Evolutionary conservation across 64 coral and sea anemone genomes (phyloP).

Genomic region (Stylophora pistillata): DNA sequence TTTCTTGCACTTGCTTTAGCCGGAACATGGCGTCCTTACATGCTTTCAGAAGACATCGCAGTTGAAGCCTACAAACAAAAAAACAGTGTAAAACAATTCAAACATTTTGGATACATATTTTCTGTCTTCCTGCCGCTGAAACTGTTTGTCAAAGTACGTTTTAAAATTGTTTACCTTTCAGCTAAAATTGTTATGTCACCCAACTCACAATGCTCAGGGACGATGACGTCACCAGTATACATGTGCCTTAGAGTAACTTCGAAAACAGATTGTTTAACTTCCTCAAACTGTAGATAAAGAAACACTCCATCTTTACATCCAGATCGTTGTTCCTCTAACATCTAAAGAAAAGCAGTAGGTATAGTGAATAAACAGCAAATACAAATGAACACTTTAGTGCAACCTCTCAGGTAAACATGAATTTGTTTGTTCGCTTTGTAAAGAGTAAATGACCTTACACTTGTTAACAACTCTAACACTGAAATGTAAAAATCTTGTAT

Average conservation of each 20-base stretch:
- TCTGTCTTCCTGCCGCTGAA: no score
- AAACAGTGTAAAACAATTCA: neutral
- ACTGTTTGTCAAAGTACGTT: neutral
- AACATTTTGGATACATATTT: no score
- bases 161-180: conserved; percentile 53
- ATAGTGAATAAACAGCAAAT: no score
- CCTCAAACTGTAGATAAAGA: conserved; percentile 42
- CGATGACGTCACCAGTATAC: conserved; percentile 59
- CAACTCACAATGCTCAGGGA: conserved; percentile 7
- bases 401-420: no score
- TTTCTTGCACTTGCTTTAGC: neutral
- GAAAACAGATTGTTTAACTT: conserved; percentile 27
- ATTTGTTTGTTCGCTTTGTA: no score
- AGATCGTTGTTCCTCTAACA: conserved; percentile 10
- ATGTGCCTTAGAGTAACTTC: conserved; percentile 57
- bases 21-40: neutral
- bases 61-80: conserved; percentile 11
- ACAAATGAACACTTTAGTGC: no score
- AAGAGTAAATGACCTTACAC: no score
- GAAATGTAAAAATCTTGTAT: no score
- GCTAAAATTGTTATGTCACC: conserved; percentile 47
- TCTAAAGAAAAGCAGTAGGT: neutral
- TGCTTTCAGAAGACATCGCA: conserved; percentile 9
- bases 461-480: no score
- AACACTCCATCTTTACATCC: conserved; percentile 6